phyloP scores from a whole-genome alignment of 2,113 vertebrate species.

The Menura novaehollandiae region DNA sequence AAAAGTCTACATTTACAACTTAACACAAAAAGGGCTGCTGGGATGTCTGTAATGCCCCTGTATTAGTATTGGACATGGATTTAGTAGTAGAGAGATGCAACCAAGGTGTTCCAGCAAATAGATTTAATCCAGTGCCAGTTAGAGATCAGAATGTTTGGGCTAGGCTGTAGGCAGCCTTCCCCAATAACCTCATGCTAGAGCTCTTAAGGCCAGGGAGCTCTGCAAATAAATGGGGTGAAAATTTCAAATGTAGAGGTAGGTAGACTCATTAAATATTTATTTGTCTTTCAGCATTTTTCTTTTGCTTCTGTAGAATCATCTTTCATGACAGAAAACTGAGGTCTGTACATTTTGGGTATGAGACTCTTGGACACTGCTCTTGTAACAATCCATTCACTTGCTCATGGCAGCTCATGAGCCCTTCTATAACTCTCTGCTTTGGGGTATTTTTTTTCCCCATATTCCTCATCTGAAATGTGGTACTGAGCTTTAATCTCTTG shows the following conservation, averaged over 20 bases:
- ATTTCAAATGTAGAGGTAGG: not conserved
- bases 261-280: not conserved
- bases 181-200: not conserved
- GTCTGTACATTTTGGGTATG: not conserved
- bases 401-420: not conserved
- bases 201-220: not conserved
- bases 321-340: not conserved
- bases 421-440: not conserved
- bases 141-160: not conserved
- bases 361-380: not conserved
- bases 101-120: not conserved
- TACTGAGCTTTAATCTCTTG: not conserved
- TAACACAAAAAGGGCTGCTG: not conserved
- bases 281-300: slow-evolving; percentile 1
- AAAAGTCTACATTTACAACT: slow-evolving; percentile 29
- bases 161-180: not conserved
- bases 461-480: not conserved
- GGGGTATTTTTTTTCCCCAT: not conserved
- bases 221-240: not conserved
- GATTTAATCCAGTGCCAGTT: not conserved
- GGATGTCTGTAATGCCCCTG: not conserved
- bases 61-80: not conserved
- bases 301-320: not conserved
- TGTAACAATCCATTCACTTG: not conserved
- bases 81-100: not conserved